Conservation (phyloP, 30 jellyfish, hydroid and myxozoan species). For the Turritopsis dohrnii region DNA sequence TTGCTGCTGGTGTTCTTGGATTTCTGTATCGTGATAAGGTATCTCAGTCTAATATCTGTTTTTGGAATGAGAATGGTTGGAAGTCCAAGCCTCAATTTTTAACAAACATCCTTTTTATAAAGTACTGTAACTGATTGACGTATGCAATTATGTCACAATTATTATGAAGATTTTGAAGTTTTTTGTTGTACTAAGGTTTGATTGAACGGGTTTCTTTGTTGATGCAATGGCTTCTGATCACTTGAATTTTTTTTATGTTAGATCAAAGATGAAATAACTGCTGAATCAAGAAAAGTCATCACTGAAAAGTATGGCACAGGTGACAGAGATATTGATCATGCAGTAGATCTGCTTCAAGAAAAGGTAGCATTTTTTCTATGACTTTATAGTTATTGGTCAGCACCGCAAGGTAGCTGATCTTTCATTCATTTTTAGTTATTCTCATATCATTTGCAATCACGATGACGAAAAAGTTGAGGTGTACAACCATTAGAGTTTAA, state of each 20-base stretch:
- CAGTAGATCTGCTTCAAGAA: constrained; percentile 52
- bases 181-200: too few species aligned
- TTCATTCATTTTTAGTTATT: too few species aligned
- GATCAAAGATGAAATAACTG: constrained; percentile 47
- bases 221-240: neutral
- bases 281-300: constrained; percentile 34
- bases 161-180: too few species aligned
- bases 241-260: neutral
- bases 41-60: neutral
- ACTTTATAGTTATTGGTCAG: neutral
- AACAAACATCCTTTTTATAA: too few species aligned
- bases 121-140: too few species aligned
- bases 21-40: constrained; percentile 75
- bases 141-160: too few species aligned
- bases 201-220: neutral
- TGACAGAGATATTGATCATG: constrained; percentile 33
- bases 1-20: constrained; percentile 85
- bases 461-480: too few species aligned
- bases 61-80: too few species aligned
- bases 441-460: too few species aligned
- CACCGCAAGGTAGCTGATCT: too few species aligned
- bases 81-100: too few species aligned
- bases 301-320: constrained; percentile 50
- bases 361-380: constrained; percentile 33
- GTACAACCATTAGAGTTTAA: too few species aligned